phyloP scores from a whole-genome alignment of 1,140 invertebrate genomes.

The Cyrtorhinus lividipennis region DNA sequence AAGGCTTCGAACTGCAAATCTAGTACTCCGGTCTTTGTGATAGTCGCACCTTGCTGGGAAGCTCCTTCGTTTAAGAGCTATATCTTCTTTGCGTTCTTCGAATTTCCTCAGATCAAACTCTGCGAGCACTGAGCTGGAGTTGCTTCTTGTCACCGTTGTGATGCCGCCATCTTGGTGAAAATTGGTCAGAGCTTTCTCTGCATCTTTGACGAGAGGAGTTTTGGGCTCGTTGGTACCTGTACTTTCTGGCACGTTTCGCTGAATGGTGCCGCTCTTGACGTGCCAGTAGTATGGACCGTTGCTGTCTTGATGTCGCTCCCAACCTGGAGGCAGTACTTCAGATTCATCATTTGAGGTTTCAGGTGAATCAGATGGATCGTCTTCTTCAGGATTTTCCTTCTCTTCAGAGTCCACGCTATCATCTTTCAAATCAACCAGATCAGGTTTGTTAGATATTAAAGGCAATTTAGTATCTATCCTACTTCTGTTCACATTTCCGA shows the following conservation, averaged over 20 bases:
- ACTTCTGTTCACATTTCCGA: constrained; percentile 25
- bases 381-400: background rate
- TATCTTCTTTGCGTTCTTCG: constrained; percentile 52
- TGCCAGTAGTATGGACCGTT: constrained; percentile 96
- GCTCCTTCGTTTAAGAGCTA: constrained; percentile 63
- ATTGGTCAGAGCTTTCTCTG: constrained; percentile 38
- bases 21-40: constrained; percentile 57
- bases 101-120: constrained; percentile 39
- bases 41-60: constrained; percentile 61
- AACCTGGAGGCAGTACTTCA: constrained; percentile 58
- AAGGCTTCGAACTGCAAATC: constrained; percentile 78
- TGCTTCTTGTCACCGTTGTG: constrained; percentile 57
- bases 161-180: constrained; percentile 39
- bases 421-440: constrained; percentile 28
- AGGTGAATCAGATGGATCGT: constrained; percentile 14
- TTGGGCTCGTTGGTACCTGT: constrained; percentile 33
- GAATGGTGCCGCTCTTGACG: constrained; percentile 93
- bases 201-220: constrained; percentile 39
- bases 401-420: background rate
- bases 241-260: constrained; percentile 65
- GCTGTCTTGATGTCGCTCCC: constrained; percentile 90
- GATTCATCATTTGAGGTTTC: constrained; percentile 13
- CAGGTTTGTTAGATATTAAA: constrained; percentile 26
- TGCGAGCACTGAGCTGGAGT: constrained; percentile 60
- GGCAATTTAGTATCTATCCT: constrained; percentile 25